Conservation (phyloP, 1,140 invertebrate species). For the Nephotettix cincticeps region DNA sequence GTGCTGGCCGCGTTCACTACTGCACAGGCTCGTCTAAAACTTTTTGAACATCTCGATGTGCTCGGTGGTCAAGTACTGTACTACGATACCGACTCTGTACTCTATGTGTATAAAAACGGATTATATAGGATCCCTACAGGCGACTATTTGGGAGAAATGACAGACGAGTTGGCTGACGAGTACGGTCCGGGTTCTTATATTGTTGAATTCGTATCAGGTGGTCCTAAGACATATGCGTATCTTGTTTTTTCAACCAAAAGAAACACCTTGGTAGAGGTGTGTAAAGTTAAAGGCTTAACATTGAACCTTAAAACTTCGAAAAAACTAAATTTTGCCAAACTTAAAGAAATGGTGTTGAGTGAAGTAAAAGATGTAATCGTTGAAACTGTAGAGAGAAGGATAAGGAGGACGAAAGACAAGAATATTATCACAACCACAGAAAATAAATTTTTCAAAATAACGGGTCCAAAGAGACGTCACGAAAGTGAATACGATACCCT, state of each 20-base stretch:
- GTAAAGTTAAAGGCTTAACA: slow-evolving; percentile 39
- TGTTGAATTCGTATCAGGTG: slow-evolving; percentile 38
- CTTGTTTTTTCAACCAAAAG: slow-evolving; percentile 21
- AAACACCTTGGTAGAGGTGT: slow-evolving; percentile 11
- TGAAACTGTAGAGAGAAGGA: background rate
- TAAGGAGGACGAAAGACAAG: background rate
- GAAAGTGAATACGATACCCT: background rate
- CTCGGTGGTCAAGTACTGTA: slow-evolving; percentile 45
- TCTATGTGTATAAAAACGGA: slow-evolving; percentile 36
- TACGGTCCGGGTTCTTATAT: slow-evolving; percentile 42
- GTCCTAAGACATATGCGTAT: slow-evolving; percentile 44
- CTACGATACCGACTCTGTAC: slow-evolving; percentile 48
- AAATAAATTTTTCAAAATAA: slow-evolving; percentile 2
- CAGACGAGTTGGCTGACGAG: slow-evolving; percentile 38
- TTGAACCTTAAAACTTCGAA: slow-evolving; percentile 32
- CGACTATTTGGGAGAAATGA: slow-evolving; percentile 43
- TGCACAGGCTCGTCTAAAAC: slow-evolving; percentile 45
- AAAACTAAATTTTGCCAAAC: slow-evolving; percentile 39
- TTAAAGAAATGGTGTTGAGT: slow-evolving; percentile 5
- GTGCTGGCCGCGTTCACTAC: slow-evolving; percentile 47
- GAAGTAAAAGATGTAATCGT: background rate
- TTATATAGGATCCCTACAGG: slow-evolving; percentile 36
- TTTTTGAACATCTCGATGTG: slow-evolving; percentile 45
- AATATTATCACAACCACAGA: background rate
- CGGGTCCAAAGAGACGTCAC: background rate